Evolutionary conservation across 2,797 vertebrate species (phyloP).

Genomic region (Carapus acus): DNA sequence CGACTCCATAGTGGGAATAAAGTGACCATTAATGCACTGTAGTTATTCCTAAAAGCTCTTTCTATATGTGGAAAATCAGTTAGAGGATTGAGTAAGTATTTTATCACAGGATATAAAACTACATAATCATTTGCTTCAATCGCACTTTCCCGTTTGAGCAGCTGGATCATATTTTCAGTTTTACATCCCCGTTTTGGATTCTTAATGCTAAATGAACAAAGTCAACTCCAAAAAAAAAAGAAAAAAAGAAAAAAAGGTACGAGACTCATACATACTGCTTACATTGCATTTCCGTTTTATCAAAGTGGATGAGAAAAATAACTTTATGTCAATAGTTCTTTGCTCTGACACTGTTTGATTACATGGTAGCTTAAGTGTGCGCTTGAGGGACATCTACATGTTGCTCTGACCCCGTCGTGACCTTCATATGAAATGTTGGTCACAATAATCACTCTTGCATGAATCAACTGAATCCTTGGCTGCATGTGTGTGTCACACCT

Average conservation of each 20-base stretch:
- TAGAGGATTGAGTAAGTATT: conserved; percentile 2
- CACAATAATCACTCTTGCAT: conserved; percentile 15
- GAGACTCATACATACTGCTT: conserved; percentile 14
- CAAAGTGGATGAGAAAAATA: conserved; percentile 31
- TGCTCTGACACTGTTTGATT: conserved; percentile 13
- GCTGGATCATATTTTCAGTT: conserved; percentile 24
- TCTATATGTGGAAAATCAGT: background rate
- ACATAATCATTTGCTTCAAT: conserved; percentile 5
- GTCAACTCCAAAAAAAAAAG: conserved; percentile 9
- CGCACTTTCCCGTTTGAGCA: conserved; percentile 32
- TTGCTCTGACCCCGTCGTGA: conserved; percentile 2
- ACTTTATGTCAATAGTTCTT: conserved; percentile 4
- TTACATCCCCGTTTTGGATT: conserved; percentile 7
- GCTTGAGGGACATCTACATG: no score
- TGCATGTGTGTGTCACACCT: no score
- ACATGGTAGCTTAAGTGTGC: conserved; percentile 1
- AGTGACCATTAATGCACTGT: conserved; percentile 34
- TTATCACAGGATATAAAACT: background rate
- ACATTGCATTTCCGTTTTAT: conserved; percentile 30
- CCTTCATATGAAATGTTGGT: conserved; percentile 45
- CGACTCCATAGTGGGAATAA: conserved; percentile 10
- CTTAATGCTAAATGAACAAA: conserved; percentile 10
- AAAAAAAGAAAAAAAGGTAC: conserved; percentile 21
- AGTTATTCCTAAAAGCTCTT: background rate
- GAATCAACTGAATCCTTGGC: conserved; percentile 50